Percentiles rank a stretch among this genome's conserved stretches.
These are phyloP conservation scores for Lasioglossum morio DNA, from an alignment of 2,888 invertebrate species.

Conservation along the genomic window DNA sequence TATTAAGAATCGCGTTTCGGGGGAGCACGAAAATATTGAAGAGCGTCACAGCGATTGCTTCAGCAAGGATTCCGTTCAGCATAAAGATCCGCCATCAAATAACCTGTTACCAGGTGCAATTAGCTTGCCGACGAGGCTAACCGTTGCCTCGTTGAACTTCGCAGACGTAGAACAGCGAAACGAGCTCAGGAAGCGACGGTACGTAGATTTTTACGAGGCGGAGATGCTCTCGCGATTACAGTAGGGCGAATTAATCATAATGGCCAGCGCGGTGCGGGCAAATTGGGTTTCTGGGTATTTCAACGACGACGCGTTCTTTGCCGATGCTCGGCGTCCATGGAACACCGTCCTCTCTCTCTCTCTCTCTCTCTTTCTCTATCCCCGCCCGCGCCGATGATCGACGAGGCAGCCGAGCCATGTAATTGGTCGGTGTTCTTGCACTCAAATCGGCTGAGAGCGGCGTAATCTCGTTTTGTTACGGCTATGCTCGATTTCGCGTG, in stretches of 20 bases:
- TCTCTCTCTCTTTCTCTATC: neutral
- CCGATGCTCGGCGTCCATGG: neutral
- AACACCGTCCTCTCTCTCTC: neutral
- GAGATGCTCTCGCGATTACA: slow-evolving; percentile 23
- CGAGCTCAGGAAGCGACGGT: slow-evolving; percentile 35
- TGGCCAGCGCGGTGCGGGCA: neutral
- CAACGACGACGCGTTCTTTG: neutral
- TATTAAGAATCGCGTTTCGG: neutral
- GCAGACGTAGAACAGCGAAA: slow-evolving; percentile 4
- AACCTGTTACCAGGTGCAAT: neutral
- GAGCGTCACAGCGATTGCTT: neutral
- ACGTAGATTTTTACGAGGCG: slow-evolving; percentile 5
- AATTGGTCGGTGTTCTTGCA: slow-evolving; percentile 32
- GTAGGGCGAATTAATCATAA: slow-evolving; percentile 36
- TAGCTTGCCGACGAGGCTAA: slow-evolving; percentile 3
- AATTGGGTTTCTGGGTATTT: slow-evolving; percentile 35
- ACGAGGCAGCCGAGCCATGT: slow-evolving; percentile 9
- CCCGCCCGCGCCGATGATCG: neutral
- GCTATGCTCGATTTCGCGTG: slow-evolving; percentile 44
- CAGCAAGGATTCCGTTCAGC: neutral
- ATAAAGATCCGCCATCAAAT: neutral
- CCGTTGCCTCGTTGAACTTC: neutral
- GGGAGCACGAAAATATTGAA: neutral
- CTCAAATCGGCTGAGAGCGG: slow-evolving; percentile 28
- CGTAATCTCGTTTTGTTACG: slow-evolving; percentile 50